Base-by-base conservation (phyloP, 1,140 invertebrate genomes). In the Calosoma granatense region DNA sequence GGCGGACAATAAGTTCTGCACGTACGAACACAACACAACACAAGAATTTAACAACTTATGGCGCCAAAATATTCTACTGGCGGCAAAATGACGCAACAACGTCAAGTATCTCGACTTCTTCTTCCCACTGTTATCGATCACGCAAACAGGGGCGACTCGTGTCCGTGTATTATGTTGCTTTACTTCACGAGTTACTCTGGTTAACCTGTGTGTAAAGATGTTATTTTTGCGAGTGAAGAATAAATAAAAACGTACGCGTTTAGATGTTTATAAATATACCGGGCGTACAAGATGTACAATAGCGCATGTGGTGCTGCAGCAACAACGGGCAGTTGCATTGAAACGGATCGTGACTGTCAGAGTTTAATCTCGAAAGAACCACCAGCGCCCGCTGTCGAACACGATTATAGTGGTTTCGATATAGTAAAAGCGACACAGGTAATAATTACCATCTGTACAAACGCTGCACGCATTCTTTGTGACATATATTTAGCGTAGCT, bases 361-460 rank as follows among this genome's bases (percentile, higher is more conserved):
- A 74, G 73, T 52, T 62, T 78, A 57, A 76, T 78, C 58, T 70
- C 78, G 53, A 77, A 77, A 57, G 80, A 82, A 59, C 75, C 76
- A n/a, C 68, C 72, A 55, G 76, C 79, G 58, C 77, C 77, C 36
- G 77, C 78, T 14, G 69, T 77, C 12, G 81, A 83, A 65, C 83
- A 84, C 55, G 90, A 92, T 66, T 88, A 84, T 65, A 88, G 84
- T 65, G 83, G 84, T 54, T 94, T 91, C 74, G 93, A 96, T 68
- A 95, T 96, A 63, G 87, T 97, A 20, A 91, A 92, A 77, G 94
- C 94, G 2, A 95, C 93, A 20, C 90, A 92, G 77, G 83, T 84
- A 75, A 68, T n/a, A n/a, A n/a, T n/a, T n/a, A n/a, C n/a, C n/a
- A n/a, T n/a, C n/a, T n/a, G n/a, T n/a, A n/a, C 30, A 12, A 36